Evolutionary conservation across 1,140 invertebrate species (phyloP), one percentile per base, ranked within the genome.

Genomic region (Aleiodes sp.): DNA sequence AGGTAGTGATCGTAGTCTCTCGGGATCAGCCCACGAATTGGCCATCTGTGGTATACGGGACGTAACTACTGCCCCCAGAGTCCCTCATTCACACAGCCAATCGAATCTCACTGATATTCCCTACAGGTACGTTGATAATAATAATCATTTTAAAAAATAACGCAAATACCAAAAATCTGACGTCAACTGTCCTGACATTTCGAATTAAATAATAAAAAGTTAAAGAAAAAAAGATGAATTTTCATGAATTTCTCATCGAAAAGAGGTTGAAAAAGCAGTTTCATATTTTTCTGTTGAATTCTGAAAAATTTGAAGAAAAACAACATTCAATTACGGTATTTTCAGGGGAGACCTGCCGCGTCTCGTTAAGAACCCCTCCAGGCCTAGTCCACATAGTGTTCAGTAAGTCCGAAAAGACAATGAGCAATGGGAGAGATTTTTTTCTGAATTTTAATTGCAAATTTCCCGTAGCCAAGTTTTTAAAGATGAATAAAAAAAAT

Each of bases 1-100:
- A 24, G 93, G 93, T 71, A 94, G 92, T 73, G 93, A 94, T 82
- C 89, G 93, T 43, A 94, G 92, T 73, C 87, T 94, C n/a, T 92
- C 92, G 0, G 93, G 93, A 59, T 93, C 92, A 2, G 92, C 91
- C 4, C 93, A 94, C 81, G 93, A 94, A 78, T 85, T 94, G 69
- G 92, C 92, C 10, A 86, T 93, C 35, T 90, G 90, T 72, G 90
- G 91, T 6, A 88, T 91, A 29, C 88, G 90, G 71, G 87, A 88
- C 60, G 85, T 88, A 24, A 78, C 81, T 29, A 68, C 77, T 6
- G 59, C 76, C 64, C 77, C 83, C 28, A 88, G 89, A 67, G 92
- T 94, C 65, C 90, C 92, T 28, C 91, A 92, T 80, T 93, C 91
- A 3, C 91, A 93, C 81, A 93, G 92, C 71, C 94, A 94, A 76